These are phyloP conservation scores for Camponotus vicinus DNA, from an alignment of 1,140 invertebrate species.

Conservation along the genomic window DNA sequence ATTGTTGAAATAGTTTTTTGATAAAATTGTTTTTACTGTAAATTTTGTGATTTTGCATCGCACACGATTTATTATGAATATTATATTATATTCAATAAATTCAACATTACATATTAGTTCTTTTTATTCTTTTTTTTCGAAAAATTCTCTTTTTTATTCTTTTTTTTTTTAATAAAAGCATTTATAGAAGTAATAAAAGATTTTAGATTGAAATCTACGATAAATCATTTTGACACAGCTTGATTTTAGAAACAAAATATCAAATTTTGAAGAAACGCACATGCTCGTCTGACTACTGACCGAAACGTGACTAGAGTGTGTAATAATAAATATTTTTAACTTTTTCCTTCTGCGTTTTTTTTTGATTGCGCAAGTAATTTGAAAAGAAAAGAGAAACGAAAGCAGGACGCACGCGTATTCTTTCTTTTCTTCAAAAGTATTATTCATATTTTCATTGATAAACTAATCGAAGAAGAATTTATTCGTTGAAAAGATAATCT, in stretches of 20 bases:
- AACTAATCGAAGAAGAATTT: constrained; percentile 25
- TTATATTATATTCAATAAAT: neutral
- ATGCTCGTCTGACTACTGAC: constrained; percentile 15
- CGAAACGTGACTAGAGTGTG: constrained; percentile 41
- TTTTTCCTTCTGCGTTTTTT: neutral
- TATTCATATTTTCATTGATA: constrained; percentile 21
- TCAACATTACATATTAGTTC: neutral
- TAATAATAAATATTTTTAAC: constrained; percentile 6
- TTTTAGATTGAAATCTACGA: neutral
- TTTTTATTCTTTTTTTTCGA: neutral
- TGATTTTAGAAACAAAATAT: constrained; percentile 27
- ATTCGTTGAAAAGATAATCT: constrained; percentile 40
- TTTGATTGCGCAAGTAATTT: neutral
- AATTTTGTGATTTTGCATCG: neutral
- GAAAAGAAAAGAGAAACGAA: neutral
- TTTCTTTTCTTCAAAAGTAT: neutral
- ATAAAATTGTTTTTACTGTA: neutral
- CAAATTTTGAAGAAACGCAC: constrained; percentile 30
- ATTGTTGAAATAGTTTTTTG: neutral
- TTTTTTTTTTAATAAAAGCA: constrained; percentile 11
- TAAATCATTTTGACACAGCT: constrained; percentile 37
- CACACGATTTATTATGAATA: neutral
- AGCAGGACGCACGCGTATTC: neutral
- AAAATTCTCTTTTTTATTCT: neutral
- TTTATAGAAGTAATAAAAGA: constrained; percentile 14